Conservation (phyloP, 2,113 vertebrate species). For the Nymphicus hollandicus region DNA sequence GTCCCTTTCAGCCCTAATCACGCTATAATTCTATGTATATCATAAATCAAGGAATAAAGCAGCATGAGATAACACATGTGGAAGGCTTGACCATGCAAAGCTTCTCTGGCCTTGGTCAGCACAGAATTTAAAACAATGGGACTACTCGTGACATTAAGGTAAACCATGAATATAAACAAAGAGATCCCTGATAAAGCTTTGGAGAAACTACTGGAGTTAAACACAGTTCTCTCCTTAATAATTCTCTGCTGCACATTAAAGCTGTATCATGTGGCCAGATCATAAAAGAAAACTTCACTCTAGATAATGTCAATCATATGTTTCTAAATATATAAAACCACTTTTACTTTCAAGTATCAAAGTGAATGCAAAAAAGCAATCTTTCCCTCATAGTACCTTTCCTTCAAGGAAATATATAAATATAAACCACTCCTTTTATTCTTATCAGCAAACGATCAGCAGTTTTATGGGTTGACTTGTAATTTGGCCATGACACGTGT, state of each 20-base stretch:
- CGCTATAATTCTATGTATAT: neutral
- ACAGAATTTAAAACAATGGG: neutral
- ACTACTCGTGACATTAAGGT: neutral
- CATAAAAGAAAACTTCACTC: neutral
- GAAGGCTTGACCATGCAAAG: neutral
- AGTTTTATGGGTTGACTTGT: neutral
- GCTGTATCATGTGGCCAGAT: neutral
- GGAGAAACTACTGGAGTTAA: neutral
- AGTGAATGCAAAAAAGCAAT: neutral
- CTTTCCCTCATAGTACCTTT: neutral
- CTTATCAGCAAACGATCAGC: neutral
- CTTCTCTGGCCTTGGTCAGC: neutral
- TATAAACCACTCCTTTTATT: neutral
- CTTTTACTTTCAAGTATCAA: neutral
- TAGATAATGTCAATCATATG: neutral
- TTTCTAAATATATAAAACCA: neutral
- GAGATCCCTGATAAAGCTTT: neutral
- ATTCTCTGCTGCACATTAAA: neutral
- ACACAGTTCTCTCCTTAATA: fast-evolving
- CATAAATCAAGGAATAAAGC: neutral
- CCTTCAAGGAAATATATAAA: neutral
- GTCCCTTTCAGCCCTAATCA: neutral
- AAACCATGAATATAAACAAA: neutral
- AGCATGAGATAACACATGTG: neutral
- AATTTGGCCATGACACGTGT: neutral